A percentile compares a stretch with the other conserved stretches of the same genome.
Evolutionary conservation across 2,888 invertebrate genomes (phyloP).

Genomic region (Aplocera efformata): DNA sequence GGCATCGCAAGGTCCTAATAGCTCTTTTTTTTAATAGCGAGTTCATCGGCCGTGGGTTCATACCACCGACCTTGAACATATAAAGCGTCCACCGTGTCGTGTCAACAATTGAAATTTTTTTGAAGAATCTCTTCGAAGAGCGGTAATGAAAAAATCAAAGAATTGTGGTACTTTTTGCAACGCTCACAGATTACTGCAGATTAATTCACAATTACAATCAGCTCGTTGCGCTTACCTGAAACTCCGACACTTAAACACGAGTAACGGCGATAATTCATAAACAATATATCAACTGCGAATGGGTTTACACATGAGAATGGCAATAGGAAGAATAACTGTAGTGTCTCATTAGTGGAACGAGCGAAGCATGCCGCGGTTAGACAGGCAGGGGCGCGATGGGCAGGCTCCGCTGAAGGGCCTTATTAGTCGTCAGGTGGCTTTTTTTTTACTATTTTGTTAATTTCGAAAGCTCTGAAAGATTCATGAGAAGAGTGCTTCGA

Average conservation of each 20-base stretch:
- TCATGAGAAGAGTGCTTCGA: conserved; percentile 9
- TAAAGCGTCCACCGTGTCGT: conserved; percentile 25
- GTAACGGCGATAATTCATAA: conserved; percentile 3
- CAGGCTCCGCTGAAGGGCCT: conserved; percentile 35
- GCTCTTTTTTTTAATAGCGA: conserved; percentile 37
- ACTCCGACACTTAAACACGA: too few species aligned
- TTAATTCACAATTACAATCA: too few species aligned
- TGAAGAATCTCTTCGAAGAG: conserved; percentile 10
- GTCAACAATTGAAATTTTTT: conserved; percentile 14
- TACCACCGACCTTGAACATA: conserved; percentile 37
- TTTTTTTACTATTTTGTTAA: conserved; percentile 22
- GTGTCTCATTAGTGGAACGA: conserved; percentile 54
- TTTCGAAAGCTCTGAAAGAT: conserved; percentile 10
- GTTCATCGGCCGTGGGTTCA: conserved; percentile 47
- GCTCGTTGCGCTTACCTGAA: too few species aligned
- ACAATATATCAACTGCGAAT: conserved; percentile 14
- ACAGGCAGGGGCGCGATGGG: conserved; percentile 34
- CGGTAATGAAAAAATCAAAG: conserved; percentile 11
- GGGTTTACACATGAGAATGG: conserved; percentile 30
- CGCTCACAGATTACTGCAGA: too few species aligned
- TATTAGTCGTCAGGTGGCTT: conserved; percentile 35
- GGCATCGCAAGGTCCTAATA: too few species aligned
- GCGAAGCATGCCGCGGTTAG: conserved; percentile 43
- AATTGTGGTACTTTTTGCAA: too few species aligned
- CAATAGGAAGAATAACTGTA: conserved; percentile 42